Percentiles rank a stretch among this genome's conserved stretches.
Conservation (phyloP, 2,888 invertebrate species). For the Perizoma affinitatum region DNA sequence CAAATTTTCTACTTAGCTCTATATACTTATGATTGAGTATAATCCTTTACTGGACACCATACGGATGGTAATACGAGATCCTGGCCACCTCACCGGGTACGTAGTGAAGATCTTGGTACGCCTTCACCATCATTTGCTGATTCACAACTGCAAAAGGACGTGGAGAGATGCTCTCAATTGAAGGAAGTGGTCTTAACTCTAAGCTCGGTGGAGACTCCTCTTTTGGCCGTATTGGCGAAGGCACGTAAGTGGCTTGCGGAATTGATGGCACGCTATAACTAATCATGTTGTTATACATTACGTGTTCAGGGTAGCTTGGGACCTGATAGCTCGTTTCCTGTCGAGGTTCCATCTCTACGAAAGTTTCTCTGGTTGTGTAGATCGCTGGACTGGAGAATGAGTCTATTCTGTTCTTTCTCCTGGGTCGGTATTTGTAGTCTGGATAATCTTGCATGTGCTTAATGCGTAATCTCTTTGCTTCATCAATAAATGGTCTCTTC, state of each 20-base stretch:
- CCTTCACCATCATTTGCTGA: conserved; percentile 81
- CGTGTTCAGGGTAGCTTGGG: conserved; percentile 68
- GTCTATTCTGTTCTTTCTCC: conserved; percentile 84
- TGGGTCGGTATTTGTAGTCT: conserved; percentile 88
- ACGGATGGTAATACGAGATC: conserved; percentile 77
- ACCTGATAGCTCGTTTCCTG: conserved; percentile 64
- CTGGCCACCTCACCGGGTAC: conserved; percentile 73
- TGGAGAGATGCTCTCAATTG: conserved; percentile 78
- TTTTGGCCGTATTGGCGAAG: conserved; percentile 63
- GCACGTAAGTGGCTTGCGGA: conserved; percentile 62
- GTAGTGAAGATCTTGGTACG: conserved; percentile 76
- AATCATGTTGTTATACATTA: conserved; percentile 76
- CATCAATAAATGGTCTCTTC: conserved; percentile 94
- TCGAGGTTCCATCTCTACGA: conserved; percentile 70
- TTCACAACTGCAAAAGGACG: conserved; percentile 75
- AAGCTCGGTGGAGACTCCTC: conserved; percentile 65
- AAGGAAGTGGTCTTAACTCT: conserved; percentile 72
- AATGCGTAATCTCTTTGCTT: conserved; percentile 91
- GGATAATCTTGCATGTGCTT: conserved; percentile 90
- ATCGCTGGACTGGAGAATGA: conserved; percentile 58
- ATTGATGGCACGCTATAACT: conserved; percentile 69
- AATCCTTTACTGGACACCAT: conserved; percentile 66
- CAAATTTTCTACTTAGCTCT: conserved; percentile 23
- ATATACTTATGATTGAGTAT: conserved; percentile 18
- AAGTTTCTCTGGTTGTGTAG: conserved; percentile 64